Evolutionary conservation across 1,140 invertebrate species (phyloP), one percentile per base, ranked within the genome.

Genomic region (Brachionus paranguensis): DNA sequence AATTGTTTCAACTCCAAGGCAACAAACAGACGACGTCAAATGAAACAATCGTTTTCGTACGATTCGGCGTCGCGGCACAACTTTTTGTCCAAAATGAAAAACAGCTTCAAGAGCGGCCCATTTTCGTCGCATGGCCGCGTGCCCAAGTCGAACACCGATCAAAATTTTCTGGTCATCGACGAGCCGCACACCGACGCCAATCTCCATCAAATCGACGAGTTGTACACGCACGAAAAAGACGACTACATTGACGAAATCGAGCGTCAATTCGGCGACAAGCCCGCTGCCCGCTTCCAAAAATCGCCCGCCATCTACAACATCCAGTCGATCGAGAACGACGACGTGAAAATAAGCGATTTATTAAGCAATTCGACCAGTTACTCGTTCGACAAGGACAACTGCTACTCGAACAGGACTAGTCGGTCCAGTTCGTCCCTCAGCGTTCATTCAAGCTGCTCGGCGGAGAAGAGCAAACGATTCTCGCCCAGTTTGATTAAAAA

Each of bases 301-400:
- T 76, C 72, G 11, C 72, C 72, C 12, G 72, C 72, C 10, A 12
- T 76, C 11, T 76, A 76, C 72, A 76, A 76, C 43, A 76, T 76
- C 27, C 72, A 76, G n/a, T 76, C 72, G 7, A 50, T 76, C 14
- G 20, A 47, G 43, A 47, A 76, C 43, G 72, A 76, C 2, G 43
- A 76, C 33, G 20, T 76, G 0, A 76, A 76, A 29, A 50, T 76
- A 76, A 50, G 72, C 20, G 72, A 76, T 76, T n/a, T 76, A 7
- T 10, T 76, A 0, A 76, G 45, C 11, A 27, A 72, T 11, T 72
- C 68, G 17, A 72, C 14, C 1, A 72, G 68, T 24, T 41, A 20
- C 4, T 72, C 68, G 24, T 45, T 43, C 8, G 68, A 72, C 8
- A 41, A 72, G 4, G 68, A 72, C 17, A 41, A 37, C n/a, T 43